A percentile compares a stretch with the other conserved stretches of the same genome.
Evolutionary conservation across 2,888 invertebrate genomes (phyloP).

Genomic region (Oxycera nigricornis): DNA sequence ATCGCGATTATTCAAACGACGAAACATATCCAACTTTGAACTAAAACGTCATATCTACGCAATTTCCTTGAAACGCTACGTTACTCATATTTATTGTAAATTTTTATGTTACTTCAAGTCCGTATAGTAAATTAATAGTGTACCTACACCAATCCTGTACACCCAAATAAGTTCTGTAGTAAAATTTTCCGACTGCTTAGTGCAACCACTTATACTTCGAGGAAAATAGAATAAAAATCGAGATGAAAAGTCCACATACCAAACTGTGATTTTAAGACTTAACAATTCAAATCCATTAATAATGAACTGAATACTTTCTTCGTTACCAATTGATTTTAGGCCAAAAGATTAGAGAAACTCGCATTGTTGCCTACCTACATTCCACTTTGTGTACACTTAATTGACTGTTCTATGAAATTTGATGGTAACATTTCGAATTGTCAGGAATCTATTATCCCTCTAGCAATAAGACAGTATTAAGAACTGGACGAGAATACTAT

Average conservation of each 20-base stretch:
- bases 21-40: neutral
- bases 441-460: neutral
- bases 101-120: neutral
- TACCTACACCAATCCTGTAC: neutral
- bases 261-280: conserved; percentile 51
- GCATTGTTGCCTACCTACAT: no score
- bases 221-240: conserved; percentile 11
- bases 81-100: conserved; percentile 27
- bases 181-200: neutral
- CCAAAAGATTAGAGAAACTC: neutral
- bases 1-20: no score
- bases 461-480: no score
- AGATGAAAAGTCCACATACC: conserved; percentile 47
- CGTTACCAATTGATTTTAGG: conserved; percentile 42
- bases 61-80: conserved; percentile 7
- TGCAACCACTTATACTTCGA: neutral
- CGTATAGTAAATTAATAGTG: conserved; percentile 5
- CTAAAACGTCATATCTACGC: neutral
- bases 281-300: conserved; percentile 48
- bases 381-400: no score
- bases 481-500: no score
- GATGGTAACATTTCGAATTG: conserved; percentile 23
- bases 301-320: conserved; percentile 44
- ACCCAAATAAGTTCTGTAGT: neutral
- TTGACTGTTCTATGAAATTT: conserved; percentile 14